Conservation (phyloP, 1,140 invertebrate genomes). For the Drosophila yakuba region DNA sequence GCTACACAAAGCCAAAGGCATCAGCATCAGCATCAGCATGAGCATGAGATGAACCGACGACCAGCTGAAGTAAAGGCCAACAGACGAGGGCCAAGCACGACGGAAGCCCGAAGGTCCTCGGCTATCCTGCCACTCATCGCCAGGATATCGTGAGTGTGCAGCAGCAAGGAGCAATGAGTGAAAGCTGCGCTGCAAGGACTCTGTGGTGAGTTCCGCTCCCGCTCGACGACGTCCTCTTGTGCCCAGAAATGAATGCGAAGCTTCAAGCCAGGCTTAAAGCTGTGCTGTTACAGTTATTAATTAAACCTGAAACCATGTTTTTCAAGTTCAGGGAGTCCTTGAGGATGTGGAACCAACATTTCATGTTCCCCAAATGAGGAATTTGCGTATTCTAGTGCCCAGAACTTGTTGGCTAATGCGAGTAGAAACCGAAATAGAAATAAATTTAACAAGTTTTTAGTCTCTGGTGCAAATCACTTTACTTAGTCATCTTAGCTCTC, state of each 20-base stretch:
- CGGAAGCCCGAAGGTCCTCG: conserved; percentile 4
- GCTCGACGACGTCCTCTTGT: too few species aligned
- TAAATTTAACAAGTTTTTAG: too few species aligned
- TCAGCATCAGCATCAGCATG: conserved; percentile 19
- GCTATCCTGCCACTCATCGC: not conserved
- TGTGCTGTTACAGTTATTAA: not conserved
- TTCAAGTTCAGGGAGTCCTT: too few species aligned
- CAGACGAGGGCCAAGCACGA: conserved; percentile 10
- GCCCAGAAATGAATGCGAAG: not conserved
- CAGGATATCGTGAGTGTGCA: conserved; percentile 12
- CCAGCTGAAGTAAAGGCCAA: conserved; percentile 17
- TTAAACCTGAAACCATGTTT: too few species aligned
- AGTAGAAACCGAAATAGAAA: too few species aligned
- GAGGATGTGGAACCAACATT: too few species aligned
- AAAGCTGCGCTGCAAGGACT: conserved; percentile 27
- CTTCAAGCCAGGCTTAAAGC: conserved; percentile 15
- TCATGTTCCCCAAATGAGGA: too few species aligned
- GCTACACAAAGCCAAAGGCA: conserved; percentile 45
- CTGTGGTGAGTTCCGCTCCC: conserved; percentile 29
- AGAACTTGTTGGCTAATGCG: too few species aligned
- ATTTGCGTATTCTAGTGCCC: too few species aligned
- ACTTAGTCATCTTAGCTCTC: too few species aligned
- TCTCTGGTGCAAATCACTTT: too few species aligned
- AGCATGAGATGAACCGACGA: conserved; percentile 27
- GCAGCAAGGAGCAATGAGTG: conserved; percentile 13